phyloP scores from a whole-genome alignment of 2,797 vertebrate species.

The Sebastes minor region DNA sequence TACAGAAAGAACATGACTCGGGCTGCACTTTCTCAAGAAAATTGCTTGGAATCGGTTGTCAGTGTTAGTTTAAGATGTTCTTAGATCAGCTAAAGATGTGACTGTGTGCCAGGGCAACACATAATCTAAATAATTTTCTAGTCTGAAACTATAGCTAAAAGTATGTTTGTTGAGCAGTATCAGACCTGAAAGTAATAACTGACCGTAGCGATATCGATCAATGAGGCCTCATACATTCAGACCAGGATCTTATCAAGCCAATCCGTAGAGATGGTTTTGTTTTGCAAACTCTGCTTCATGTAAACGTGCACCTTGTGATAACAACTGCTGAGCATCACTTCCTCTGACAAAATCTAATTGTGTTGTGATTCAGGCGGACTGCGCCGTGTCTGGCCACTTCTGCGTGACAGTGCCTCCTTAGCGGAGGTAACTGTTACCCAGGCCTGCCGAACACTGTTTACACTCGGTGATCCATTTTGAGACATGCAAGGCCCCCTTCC shows the following conservation, averaged over 20 bases:
- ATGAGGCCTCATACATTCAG: background rate
- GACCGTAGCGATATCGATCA: background rate
- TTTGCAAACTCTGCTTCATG: constrained; percentile 31
- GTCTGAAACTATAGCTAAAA: background rate
- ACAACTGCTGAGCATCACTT: constrained; percentile 44
- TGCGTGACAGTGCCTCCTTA: constrained; percentile 81
- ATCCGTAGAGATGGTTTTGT: constrained; percentile 31
- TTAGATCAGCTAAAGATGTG: background rate
- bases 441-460: constrained; percentile 83
- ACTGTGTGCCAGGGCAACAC: background rate
- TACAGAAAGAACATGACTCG: background rate
- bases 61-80: constrained; percentile 4
- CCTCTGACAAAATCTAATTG: constrained; percentile 60
- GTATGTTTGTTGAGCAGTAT: constrained; percentile 5
- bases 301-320: constrained; percentile 50
- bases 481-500: constrained; percentile 76
- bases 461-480: constrained; percentile 79
- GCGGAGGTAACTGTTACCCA: constrained; percentile 77
- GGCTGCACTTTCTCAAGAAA: constrained; percentile 39
- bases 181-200: background rate
- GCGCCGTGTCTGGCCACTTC: constrained; percentile 69
- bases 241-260: constrained; percentile 28
- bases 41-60: constrained; percentile 11
- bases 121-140: background rate
- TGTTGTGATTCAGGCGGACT: constrained; percentile 61